A percentile compares a stretch with the other conserved stretches of the same genome.
These are phyloP conservation scores for Spheniscus mendiculus DNA, from an alignment of 2,113 vertebrate species.

Conservation along the genomic window DNA sequence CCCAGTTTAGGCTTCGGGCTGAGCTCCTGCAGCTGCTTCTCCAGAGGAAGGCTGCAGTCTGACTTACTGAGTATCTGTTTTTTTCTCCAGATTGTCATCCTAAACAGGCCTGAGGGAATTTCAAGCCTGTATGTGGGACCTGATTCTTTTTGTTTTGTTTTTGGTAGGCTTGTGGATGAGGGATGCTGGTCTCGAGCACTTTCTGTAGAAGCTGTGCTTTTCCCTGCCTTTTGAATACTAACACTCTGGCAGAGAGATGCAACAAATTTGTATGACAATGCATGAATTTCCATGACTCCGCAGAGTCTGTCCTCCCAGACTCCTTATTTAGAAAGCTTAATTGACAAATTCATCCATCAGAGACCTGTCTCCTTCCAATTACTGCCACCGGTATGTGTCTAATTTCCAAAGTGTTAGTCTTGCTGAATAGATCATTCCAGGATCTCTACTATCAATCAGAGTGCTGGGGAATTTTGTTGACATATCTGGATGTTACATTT, in stretches of 20 bases:
- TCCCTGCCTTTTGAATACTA: not conserved
- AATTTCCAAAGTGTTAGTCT: not conserved
- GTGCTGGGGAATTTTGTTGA: not conserved
- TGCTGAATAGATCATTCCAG: not conserved
- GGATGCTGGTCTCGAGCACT: not conserved
- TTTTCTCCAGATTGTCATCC: not conserved
- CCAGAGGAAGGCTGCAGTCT: not conserved
- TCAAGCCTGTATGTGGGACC: not conserved
- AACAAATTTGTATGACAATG: not conserved
- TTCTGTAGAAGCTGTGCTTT: accelerated
- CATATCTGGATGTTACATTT: not conserved
- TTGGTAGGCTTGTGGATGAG: not conserved
- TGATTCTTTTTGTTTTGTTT: not conserved
- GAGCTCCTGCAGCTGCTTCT: not conserved
- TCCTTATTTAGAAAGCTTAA: not conserved
- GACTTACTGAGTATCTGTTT: accelerated
- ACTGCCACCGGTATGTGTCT: not conserved
- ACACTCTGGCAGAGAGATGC: not conserved
- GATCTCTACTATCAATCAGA: not conserved
- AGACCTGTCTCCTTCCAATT: not conserved
- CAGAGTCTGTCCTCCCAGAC: not conserved
- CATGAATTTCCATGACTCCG: not conserved
- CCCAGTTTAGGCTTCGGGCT: not conserved
- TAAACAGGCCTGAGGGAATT: not conserved
- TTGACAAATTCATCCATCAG: conserved; percentile 4